Conservation (phyloP, 2,888 invertebrate genomes). For the Dascillus cervinus region DNA sequence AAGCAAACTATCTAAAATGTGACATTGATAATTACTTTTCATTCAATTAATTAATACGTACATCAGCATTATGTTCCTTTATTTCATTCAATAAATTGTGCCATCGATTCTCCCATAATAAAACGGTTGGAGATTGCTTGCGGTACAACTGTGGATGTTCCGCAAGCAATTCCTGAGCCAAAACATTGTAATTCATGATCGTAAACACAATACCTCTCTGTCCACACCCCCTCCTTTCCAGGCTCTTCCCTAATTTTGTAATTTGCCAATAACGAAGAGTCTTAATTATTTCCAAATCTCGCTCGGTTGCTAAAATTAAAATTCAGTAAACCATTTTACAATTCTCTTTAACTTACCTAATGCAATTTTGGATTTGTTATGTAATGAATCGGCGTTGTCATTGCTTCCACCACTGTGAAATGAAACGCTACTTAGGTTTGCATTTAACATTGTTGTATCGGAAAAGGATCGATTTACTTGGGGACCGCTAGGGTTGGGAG, state of each 20-base stretch:
- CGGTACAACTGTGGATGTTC: constrained; percentile 67
- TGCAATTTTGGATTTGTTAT: too few species aligned
- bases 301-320: neutral
- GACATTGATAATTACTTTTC: constrained; percentile 12
- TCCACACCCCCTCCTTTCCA: constrained; percentile 8
- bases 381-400: too few species aligned
- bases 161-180: constrained; percentile 75
- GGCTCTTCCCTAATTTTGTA: constrained; percentile 13
- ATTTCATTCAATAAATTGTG: constrained; percentile 52
- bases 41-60: constrained; percentile 28
- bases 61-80: constrained; percentile 50
- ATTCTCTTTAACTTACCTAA: too few species aligned
- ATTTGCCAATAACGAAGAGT: constrained; percentile 12
- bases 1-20: constrained; percentile 67
- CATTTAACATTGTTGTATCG: constrained; percentile 1
- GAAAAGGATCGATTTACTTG: constrained; percentile 7
- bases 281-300: constrained; percentile 1
- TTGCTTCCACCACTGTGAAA: too few species aligned
- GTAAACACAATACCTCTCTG: constrained; percentile 48
- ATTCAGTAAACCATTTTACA: neutral
- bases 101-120: constrained; percentile 66
- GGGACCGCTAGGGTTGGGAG: neutral
- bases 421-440: too few species aligned
- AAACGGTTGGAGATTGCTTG: constrained; percentile 47
- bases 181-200: constrained; percentile 79